Percentiles rank a stretch among this genome's conserved stretches.
These are phyloP conservation scores for Asbolus verrucosus DNA, from an alignment of 1,140 invertebrate genomes.

Conservation along the genomic window DNA sequence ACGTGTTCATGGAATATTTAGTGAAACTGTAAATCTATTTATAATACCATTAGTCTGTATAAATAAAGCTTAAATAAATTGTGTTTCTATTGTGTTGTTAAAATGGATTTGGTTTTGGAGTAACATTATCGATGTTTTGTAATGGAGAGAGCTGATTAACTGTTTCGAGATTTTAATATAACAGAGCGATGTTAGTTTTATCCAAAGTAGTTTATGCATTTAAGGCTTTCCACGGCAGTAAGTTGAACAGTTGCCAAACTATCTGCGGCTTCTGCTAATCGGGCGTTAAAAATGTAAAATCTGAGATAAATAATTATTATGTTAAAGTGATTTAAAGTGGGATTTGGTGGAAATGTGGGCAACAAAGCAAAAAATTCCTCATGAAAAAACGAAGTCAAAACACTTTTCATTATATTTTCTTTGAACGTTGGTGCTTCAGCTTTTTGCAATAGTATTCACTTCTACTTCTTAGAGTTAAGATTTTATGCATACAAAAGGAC, in stretches of 20 bases:
- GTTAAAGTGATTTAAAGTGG: too few species aligned
- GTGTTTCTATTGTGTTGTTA: too few species aligned
- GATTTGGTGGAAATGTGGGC: too few species aligned
- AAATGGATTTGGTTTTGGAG: too few species aligned
- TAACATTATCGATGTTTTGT: too few species aligned
- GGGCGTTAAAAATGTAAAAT: slow-evolving; percentile 8
- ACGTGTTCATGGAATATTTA: too few species aligned
- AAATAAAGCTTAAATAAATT: too few species aligned
- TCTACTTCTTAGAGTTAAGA: slow-evolving; percentile 12
- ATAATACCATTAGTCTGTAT: too few species aligned
- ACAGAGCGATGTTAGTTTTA: background rate
- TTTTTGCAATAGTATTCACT: slow-evolving; percentile 21
- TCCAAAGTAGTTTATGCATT: slow-evolving; percentile 20
- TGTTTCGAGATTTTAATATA: too few species aligned
- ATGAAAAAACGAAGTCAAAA: background rate
- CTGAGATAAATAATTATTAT: slow-evolving; percentile 2
- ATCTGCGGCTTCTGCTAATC: background rate
- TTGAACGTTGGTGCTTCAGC: background rate
- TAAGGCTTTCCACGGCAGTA: background rate
- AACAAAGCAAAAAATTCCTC: background rate
- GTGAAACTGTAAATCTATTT: too few species aligned
- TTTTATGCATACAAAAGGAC: slow-evolving; percentile 26
- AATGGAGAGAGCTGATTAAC: too few species aligned
- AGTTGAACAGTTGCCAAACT: slow-evolving; percentile 23
- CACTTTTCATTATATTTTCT: background rate